Percentiles rank a stretch among this genome's conserved stretches.
phyloP scores from a whole-genome alignment of 37 sponge, comb jelly and placozoan genomes.

The Corticium candelabrum region DNA sequence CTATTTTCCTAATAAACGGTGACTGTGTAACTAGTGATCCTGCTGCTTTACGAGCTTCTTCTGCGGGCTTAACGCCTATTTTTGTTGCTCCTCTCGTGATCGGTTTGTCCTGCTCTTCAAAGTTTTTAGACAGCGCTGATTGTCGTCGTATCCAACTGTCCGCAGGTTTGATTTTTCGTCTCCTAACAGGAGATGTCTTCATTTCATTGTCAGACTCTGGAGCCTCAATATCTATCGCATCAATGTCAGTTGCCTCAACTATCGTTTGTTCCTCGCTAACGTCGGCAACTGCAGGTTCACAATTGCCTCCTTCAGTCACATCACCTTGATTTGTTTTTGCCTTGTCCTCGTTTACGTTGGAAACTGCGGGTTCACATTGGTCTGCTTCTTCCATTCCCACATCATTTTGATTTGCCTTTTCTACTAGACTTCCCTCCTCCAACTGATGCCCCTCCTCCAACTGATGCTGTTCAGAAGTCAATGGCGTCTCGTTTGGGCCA shows the following conservation, averaged over 20 bases:
- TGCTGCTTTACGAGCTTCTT: background rate
- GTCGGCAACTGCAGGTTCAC: background rate
- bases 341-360: background rate
- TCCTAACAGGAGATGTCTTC: background rate
- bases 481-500: background rate
- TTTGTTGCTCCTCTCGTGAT: no score
- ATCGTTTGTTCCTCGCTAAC: background rate
- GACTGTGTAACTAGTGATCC: background rate
- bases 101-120: background rate
- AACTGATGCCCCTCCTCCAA: no score
- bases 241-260: background rate
- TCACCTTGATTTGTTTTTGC: no score
- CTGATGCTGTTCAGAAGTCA: background rate
- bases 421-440: background rate
- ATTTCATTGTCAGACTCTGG: background rate
- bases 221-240: background rate
- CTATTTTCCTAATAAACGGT: background rate
- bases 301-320: no score
- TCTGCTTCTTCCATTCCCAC: background rate
- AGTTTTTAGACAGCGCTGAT: background rate
- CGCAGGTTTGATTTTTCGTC: background rate
- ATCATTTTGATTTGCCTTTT: background rate
- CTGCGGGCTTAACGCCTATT: background rate
- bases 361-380: background rate
- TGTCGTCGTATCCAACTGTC: slow-evolving; percentile 3